Conservation (phyloP, 2,797 vertebrate genomes). For the Paramormyrops hopkinsi region DNA sequence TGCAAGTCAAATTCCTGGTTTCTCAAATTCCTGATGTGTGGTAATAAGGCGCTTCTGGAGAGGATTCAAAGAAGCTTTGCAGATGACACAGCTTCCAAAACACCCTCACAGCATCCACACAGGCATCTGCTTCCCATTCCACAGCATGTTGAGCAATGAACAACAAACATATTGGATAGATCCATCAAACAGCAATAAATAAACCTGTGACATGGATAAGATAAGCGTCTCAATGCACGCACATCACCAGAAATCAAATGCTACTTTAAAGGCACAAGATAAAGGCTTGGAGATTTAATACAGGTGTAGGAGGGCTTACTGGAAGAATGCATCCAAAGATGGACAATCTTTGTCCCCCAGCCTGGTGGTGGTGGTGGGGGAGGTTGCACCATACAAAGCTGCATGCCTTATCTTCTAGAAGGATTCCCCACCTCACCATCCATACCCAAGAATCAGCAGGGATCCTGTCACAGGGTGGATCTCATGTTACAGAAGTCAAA, state of each 20-base stretch:
- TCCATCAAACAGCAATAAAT: conserved; percentile 30
- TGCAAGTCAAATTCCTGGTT: background rate
- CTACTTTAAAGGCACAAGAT: conserved; percentile 10
- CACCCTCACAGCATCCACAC: background rate
- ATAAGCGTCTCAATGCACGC: conserved; percentile 8
- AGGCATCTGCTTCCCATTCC: conserved; percentile 26
- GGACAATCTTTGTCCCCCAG: background rate
- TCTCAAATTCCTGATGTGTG: background rate
- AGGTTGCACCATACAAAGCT: background rate
- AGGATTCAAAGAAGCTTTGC: background rate
- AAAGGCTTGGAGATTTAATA: conserved; percentile 21
- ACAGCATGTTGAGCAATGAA: background rate
- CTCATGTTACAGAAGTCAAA: background rate
- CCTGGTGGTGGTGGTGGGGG: background rate
- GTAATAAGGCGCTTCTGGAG: background rate
- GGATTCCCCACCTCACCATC: background rate
- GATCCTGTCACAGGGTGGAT: background rate
- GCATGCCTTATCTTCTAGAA: background rate
- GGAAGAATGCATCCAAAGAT: background rate
- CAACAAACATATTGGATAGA: conserved; percentile 14
- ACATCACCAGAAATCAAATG: conserved; percentile 25
- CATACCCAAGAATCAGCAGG: background rate
- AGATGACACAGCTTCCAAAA: background rate
- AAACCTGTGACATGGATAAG: conserved; percentile 25
- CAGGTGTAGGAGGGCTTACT: background rate